Conservation (phyloP, 1,140 invertebrate genomes). For the Pogonus chalceus region DNA sequence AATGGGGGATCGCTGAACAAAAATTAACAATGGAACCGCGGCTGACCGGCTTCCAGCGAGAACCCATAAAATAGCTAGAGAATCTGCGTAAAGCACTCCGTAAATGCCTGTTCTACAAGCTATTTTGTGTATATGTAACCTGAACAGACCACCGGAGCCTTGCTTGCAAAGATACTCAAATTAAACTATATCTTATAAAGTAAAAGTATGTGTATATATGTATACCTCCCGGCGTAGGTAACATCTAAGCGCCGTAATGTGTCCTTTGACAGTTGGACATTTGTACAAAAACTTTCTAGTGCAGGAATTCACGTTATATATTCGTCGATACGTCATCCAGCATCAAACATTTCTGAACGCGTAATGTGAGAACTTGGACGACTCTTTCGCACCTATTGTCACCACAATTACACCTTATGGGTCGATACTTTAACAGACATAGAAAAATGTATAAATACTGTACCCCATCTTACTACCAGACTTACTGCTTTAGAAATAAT, state of each 20-base stretch:
- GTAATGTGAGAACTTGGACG: constrained; percentile 23
- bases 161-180: constrained; percentile 25
- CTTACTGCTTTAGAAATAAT: constrained; percentile 27
- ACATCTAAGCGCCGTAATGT: constrained; percentile 11
- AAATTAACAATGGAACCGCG: too few species aligned
- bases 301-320: constrained; percentile 16
- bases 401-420: constrained; percentile 21
- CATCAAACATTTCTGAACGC: constrained; percentile 22
- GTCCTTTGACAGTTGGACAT: constrained; percentile 11
- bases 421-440: constrained; percentile 16
- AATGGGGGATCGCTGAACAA: too few species aligned
- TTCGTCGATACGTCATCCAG: constrained; percentile 24
- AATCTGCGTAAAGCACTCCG: too few species aligned
- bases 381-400: constrained; percentile 24
- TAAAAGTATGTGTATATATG: constrained; percentile 12
- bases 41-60: too few species aligned
- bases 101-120: too few species aligned
- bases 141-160: too few species aligned
- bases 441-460: constrained; percentile 29
- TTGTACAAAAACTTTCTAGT: constrained; percentile 15
- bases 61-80: too few species aligned
- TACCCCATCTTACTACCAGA: constrained; percentile 28
- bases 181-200: constrained; percentile 23
- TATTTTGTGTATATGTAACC: too few species aligned
- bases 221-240: constrained; percentile 9